Percentiles rank a stretch among this genome's conserved stretches.
phyloP scores from a whole-genome alignment of 2,888 invertebrate species.

The Petrolisthes manimaculis region DNA sequence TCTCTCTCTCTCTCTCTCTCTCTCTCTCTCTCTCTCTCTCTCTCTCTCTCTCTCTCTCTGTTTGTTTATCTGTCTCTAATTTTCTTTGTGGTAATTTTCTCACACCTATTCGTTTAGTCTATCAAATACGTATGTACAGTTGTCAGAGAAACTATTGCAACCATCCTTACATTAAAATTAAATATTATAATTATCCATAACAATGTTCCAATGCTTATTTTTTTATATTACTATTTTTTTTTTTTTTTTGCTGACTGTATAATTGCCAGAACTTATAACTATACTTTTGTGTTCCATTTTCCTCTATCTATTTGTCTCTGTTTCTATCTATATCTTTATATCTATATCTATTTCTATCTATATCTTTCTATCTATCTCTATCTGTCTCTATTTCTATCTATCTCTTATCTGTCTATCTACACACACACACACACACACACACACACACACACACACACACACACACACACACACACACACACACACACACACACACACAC shows the following conservation, averaged over 20 bases:
- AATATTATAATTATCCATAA: too few relatives aligned
- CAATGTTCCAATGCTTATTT: too few relatives aligned
- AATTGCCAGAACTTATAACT: too few relatives aligned
- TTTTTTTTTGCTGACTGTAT: too few relatives aligned
- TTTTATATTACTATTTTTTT: not conserved
- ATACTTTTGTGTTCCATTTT: not conserved
- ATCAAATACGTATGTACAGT: too few relatives aligned
- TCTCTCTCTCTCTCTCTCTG: not conserved
- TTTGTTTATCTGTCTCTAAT: not conserved
- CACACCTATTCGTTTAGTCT: not conserved
- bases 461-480: conserved; percentile 8
- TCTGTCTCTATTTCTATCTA: not conserved
- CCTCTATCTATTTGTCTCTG: not conserved
- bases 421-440: not conserved
- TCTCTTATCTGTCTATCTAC: not conserved
- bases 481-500: conserved; percentile 1
- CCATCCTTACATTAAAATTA: too few relatives aligned
- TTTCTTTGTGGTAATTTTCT: not conserved
- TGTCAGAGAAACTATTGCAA: too few relatives aligned
- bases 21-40: not conserved
- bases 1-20: conserved; percentile 2
- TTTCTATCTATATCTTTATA: not conserved
- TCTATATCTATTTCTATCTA: not conserved
- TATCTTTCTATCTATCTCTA: not conserved
- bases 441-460: not conserved